phyloP scores from a whole-genome alignment of 2,113 vertebrate genomes.

The Natator depressus region DNA sequence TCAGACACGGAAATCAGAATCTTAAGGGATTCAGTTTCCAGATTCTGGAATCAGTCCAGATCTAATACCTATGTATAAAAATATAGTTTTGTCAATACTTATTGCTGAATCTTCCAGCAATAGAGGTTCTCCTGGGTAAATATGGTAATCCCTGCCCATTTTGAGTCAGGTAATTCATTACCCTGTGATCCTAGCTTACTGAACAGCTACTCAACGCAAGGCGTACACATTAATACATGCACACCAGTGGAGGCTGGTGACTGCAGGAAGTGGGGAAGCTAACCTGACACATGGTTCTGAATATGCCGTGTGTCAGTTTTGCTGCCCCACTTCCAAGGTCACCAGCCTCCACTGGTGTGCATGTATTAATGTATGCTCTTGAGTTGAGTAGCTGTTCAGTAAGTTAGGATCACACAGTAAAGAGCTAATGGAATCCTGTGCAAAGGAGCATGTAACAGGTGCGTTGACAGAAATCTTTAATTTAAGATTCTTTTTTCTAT shows the following conservation, averaged over 20 bases:
- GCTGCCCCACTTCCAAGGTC: rapidly evolving
- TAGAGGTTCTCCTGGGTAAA: neutral
- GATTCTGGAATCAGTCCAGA: neutral
- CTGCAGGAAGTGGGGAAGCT: rapidly evolving
- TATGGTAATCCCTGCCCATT: neutral
- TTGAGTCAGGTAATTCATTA: neutral
- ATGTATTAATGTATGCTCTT: neutral
- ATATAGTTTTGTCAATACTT: neutral
- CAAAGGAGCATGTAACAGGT: neutral
- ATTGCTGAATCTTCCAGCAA: neutral
- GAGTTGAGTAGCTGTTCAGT: neutral
- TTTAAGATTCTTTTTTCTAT: neutral
- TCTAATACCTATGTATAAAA: neutral
- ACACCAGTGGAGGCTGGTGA: neutral
- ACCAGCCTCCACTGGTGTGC: neutral
- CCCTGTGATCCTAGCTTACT: neutral
- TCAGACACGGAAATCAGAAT: neutral
- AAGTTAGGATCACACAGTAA: neutral
- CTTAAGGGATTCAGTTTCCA: neutral
- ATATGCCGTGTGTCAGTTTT: neutral
- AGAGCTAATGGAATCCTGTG: neutral
- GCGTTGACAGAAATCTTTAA: neutral
- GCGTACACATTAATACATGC: neutral
- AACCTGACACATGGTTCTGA: neutral
- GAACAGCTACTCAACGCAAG: neutral